Evolutionary conservation across 2,797 vertebrate genomes (phyloP).

Genomic region (Crocidura indochinensis): DNA sequence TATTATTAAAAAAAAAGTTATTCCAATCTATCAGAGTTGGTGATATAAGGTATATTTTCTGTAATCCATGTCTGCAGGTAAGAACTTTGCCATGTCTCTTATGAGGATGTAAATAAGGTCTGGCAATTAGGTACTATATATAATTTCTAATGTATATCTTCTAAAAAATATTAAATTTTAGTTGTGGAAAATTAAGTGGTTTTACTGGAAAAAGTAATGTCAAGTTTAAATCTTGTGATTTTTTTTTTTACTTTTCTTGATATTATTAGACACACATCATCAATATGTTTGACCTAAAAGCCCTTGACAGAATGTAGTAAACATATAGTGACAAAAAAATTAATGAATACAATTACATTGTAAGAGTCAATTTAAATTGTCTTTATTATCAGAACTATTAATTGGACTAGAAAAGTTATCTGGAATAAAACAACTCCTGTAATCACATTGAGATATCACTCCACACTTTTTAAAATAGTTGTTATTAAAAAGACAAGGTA

Average conservation of each 20-base stretch:
- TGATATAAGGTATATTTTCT: background rate
- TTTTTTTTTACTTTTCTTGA: constrained; percentile 15
- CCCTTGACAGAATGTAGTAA: too few relatives aligned
- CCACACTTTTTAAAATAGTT: background rate
- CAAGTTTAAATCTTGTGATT: constrained; percentile 53
- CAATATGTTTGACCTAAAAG: constrained; percentile 51
- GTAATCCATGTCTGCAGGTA: constrained; percentile 23
- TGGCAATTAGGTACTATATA: background rate
- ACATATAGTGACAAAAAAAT: too few relatives aligned
- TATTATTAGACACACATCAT: constrained; percentile 70
- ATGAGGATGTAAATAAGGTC: constrained; percentile 44
- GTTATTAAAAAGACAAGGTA: background rate
- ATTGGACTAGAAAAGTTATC: background rate
- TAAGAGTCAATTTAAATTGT: background rate
- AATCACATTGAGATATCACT: background rate
- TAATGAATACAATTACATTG: too few relatives aligned
- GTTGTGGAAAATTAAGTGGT: constrained; percentile 20
- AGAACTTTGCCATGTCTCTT: constrained; percentile 33
- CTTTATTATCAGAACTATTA: background rate
- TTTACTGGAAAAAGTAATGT: constrained; percentile 29
- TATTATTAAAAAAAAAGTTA: background rate
- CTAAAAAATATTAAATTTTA: constrained; percentile 48
- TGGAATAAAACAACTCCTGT: background rate
- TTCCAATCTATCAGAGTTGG: background rate
- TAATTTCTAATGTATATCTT: background rate